A percentile compares a stretch with the other conserved stretches of the same genome.
phyloP scores from a whole-genome alignment of 2,113 vertebrate species.

The Macrotus californicus region DNA sequence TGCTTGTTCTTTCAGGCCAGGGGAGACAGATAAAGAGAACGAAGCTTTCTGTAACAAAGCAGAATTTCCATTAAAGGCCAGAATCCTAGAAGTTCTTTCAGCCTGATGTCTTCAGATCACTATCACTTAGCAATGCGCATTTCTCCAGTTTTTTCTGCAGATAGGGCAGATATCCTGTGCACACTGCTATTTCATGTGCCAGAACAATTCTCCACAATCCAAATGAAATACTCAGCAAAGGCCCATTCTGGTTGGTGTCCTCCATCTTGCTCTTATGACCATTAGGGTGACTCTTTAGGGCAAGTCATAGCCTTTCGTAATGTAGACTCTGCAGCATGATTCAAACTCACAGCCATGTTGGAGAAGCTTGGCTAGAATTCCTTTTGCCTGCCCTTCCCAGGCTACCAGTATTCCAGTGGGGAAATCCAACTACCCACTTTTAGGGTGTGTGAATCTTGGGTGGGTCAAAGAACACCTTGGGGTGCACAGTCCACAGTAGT shows the following conservation, averaged over 20 bases:
- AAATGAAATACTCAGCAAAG: conserved; percentile 48
- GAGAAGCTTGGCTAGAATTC: conserved; percentile 31
- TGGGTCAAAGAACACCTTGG: not conserved
- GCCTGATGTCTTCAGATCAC: not conserved
- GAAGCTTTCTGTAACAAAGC: not conserved
- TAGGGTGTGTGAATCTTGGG: not conserved
- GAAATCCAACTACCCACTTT: conserved; percentile 24
- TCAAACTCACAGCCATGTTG: conserved; percentile 59
- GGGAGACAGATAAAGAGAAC: not conserved
- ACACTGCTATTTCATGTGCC: not conserved
- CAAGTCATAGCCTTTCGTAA: conserved; percentile 43
- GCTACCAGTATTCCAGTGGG: conserved; percentile 40
- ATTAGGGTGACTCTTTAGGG: not conserved
- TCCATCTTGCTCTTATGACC: conserved; percentile 43
- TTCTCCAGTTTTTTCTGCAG: not conserved
- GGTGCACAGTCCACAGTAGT: not conserved
- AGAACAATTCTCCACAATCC: not conserved
- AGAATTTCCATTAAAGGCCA: conserved; percentile 51
- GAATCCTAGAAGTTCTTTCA: not conserved
- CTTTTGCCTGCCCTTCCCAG: conserved; percentile 57
- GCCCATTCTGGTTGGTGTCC: conserved; percentile 31
- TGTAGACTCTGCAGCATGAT: conserved; percentile 58
- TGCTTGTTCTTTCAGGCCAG: conserved; percentile 1
- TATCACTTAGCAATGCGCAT: not conserved
- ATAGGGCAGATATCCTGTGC: conserved; percentile 1